Evolutionary conservation across 2,113 vertebrate genomes (phyloP), one percentile per base, ranked within the genome.

Genomic region (Blennius ocellaris): DNA sequence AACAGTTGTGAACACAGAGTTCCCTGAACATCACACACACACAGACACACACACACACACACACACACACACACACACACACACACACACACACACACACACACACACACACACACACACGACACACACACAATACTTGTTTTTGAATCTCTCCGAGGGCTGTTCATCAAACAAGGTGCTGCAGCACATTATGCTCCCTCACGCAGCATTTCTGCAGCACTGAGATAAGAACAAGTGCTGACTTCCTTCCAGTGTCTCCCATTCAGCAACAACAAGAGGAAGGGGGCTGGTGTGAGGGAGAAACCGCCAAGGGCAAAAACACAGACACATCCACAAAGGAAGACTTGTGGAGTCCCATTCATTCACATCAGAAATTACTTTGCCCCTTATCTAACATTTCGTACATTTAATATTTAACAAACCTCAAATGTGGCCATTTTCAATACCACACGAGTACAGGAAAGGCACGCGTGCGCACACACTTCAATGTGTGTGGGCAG

Each of bases 181-280:
- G 21, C 6, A 21, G 40, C 30, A 67, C 43, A 37, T 66, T 79
- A 69, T 59, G 54, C 68, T 64, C 68, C 45, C 67, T 81, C 81
- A 67, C 55, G 67, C 59, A 49, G 49, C 50, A 52, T 57, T 63
- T 76, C 79, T 87, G 86, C 72, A 52, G 52, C 4, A 39, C 36
- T 2, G 56, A 88, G 90, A 93, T 91, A 92, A 91, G 84, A 77
- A 21, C 64, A 38, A 62, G 41, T 16, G 0, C 58, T 64, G 48
- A 89, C 84, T 93, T 93, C 93, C 93, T 92, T 91, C 83, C 87
- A 83, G 73, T 62, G 59, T 69, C 52, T 71, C 70, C 86, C 41
- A 72, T 80, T 90, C 82, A 90, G 82, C 88, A 79, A 47, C 80
- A 83, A 76, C 47, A n/a, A 14, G 45, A 36, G 73, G 68, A 73